Evolutionary conservation across 2,797 vertebrate species (phyloP).

Genomic region (Hypotaenidia okinawae): DNA sequence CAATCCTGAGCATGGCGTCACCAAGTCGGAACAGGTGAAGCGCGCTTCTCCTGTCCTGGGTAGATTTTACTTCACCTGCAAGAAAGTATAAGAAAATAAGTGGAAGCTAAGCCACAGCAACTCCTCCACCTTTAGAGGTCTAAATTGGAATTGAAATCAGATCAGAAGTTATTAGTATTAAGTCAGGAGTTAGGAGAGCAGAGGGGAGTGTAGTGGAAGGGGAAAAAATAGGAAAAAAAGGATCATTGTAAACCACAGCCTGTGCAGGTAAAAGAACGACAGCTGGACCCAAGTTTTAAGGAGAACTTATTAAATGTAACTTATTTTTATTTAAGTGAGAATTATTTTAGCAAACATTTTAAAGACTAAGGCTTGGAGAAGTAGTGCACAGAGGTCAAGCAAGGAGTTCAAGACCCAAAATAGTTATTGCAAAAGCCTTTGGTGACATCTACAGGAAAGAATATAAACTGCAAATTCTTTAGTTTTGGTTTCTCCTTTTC

Average conservation of each 20-base stretch:
- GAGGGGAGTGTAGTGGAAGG: accelerated
- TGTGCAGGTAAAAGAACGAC: neutral
- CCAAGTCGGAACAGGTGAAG: constrained; percentile 95
- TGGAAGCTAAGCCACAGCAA: neutral
- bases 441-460: constrained; percentile 51
- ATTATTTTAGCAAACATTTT: neutral
- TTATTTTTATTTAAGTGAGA: neutral
- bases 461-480: constrained; percentile 20
- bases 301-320: neutral
- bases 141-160: neutral
- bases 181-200: neutral
- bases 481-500: neutral
- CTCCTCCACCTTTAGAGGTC: neutral
- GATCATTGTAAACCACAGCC: neutral
- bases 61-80: constrained; percentile 91
- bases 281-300: neutral
- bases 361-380: neutral
- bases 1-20: constrained; percentile 91
- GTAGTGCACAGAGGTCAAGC: neutral
- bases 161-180: neutral
- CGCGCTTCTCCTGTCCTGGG: constrained; percentile 86
- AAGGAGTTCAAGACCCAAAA: neutral
- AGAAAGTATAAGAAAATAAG: neutral
- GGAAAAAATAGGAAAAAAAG: neutral
- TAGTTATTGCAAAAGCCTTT: neutral